Base-by-base conservation (phyloP, 2,888 invertebrate species). In the Opisthograptis luteolata region DNA sequence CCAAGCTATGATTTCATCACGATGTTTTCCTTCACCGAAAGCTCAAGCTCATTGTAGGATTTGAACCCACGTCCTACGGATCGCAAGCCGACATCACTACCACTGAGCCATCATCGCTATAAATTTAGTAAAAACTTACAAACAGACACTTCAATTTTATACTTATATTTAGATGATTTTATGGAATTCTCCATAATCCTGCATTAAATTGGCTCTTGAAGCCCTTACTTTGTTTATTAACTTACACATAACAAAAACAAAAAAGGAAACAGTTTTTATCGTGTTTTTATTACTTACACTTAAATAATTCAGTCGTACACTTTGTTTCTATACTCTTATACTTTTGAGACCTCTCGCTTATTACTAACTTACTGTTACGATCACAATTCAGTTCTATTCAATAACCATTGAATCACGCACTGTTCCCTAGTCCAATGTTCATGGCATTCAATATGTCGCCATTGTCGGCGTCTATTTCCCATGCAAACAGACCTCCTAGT, bases 401-500 rank as follows among this genome's bases (percentile, higher is more conserved):
- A 40, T 17, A 9, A 28, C 25, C 28, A 32, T 9, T 35, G 20
- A 35, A 49, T 76, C 70, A 79, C 63, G 76, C 64, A 68, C 68
- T 81, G 54, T 90, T 90, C 0, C 90, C 90, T 2, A 90, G 72
- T 8, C 87, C 90, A 74, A 85, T 79, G 53, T 90, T 90, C 90
- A 90, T 90, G 3, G 87, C 87, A 55, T 90, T 90, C 37, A 88
- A 56, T 39, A 90, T 77, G 22, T 90, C 90, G 14, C 90, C 90
- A 59, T 89, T 90, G 53, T 90, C 90, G 0, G 90, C 90, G 34
- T 90, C 90, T 0, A 90, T 81, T 69, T 90, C 90, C 90, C 90
- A 90, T 4, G 90, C 84, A 47, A 90, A 90, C 5, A 90, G 59
- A 36, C 90, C 90, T 3, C 90, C 90, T 0, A 90, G 66, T 47